A percentile compares a stretch with the other conserved stretches of the same genome.
Evolutionary conservation across 2,797 vertebrate species (phyloP).

Genomic region (Neosilurus hyrtlii): DNA sequence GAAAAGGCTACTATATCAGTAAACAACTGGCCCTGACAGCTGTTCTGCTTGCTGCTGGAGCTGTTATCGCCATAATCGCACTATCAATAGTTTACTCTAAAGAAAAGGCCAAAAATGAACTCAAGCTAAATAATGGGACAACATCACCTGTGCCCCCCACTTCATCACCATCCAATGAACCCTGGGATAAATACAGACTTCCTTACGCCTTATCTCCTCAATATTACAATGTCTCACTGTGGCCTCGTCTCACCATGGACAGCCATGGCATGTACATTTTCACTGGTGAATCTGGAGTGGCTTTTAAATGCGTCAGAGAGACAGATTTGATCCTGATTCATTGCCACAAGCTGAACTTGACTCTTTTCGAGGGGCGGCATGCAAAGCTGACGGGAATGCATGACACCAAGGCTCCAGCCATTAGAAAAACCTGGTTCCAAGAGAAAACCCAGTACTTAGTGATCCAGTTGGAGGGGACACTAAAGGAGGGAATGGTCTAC

Average conservation of each 20-base stretch:
- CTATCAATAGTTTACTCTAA: conserved; percentile 81
- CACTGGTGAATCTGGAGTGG: conserved; percentile 69
- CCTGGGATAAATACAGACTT: conserved; percentile 75
- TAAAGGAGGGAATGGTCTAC: conserved; percentile 67
- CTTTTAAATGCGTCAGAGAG: conserved; percentile 65
- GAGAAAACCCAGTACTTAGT: conserved; percentile 82
- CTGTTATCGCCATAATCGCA: conserved; percentile 77
- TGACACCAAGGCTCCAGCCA: conserved; percentile 51
- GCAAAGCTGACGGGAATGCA: conserved; percentile 47
- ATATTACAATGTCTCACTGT: conserved; percentile 70
- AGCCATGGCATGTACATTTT: conserved; percentile 67
- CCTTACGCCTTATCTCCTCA: conserved; percentile 65
- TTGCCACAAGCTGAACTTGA: conserved; percentile 85
- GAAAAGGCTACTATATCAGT: conserved; percentile 83
- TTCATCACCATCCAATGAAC: conserved; percentile 11
- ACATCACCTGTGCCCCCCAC: fast-evolving
- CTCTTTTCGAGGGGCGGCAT: neutral
- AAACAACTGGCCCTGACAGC: conserved; percentile 68
- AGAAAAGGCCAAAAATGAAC: conserved; percentile 73
- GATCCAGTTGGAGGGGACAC: conserved; percentile 65
- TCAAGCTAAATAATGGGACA: neutral
- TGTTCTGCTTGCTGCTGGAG: conserved; percentile 65
- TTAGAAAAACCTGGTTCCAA: conserved; percentile 64
- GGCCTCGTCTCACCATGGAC: conserved; percentile 65
- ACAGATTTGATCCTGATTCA: conserved; percentile 85